Evolutionary conservation across 2,797 vertebrate genomes (phyloP), one percentile per base, ranked within the genome.

Genomic region (Mus caroli): DNA sequence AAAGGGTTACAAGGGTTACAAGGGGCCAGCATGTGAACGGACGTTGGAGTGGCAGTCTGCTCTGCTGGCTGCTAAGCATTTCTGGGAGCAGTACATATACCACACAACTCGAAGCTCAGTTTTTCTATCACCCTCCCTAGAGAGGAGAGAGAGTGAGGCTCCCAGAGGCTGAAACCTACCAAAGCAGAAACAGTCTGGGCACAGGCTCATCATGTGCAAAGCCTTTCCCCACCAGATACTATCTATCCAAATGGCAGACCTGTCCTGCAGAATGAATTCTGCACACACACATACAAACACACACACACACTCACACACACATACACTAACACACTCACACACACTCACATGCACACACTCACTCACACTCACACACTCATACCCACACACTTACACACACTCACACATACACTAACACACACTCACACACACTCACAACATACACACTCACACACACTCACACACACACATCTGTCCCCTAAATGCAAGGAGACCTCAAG

Each of bases 141-240:
- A 64, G 64, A 79, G 54, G 83, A 34, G 85, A 69, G 73, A 46
- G 67, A 71, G 46, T 19, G 17, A 92, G 67, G 85, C 8, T 54
- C 58, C 17, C 22, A 87, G 46, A 71, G 22, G 46, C 2, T 19
- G 50, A 10, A 34, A 43, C 83, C 26, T 10, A 50, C 50, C 14
- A 77, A 26, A n/a, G 34, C 50, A 84, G 78, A 94, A 37, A 28
- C 15, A 28, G 22, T 6, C 75, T 6, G 5, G 43, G n/a, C n/a
- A n/a, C 14, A 2, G 1, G 28, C 58, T 79, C 56, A 14, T 14
- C 6, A 34, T 15, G 46, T 12, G 20, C 54, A 79, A 75, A 28
- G 8, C 13, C 69, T 37, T 60, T 46, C 6, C 37, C 60, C 2
- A 8, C 0, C 0, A 54, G 6, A n/a, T 14, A 43, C 34, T 6